A percentile compares a stretch with the other conserved stretches of the same genome.
Evolutionary conservation across 2,888 invertebrate genomes (phyloP).

Genomic region (Epirrhoe alternata): DNA sequence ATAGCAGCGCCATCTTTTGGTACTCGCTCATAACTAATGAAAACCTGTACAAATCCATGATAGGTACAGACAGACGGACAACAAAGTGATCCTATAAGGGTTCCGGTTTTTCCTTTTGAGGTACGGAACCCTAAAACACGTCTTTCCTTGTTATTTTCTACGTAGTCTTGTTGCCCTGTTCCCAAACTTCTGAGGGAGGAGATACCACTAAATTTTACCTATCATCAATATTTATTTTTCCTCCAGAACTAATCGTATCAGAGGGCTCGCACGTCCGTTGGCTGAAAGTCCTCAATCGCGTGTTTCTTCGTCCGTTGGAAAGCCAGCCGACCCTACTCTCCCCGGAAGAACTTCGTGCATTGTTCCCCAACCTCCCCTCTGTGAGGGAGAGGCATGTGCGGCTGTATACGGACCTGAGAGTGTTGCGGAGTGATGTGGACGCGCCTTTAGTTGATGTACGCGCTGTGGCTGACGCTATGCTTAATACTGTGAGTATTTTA

Average conservation of each 20-base stretch:
- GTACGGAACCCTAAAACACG: too few species aligned
- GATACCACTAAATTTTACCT: too few species aligned
- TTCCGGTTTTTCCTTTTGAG: too few species aligned
- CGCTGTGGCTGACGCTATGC: slow-evolving; percentile 71
- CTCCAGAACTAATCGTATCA: slow-evolving; percentile 90
- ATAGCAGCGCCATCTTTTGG: too few species aligned
- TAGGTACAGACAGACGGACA: too few species aligned
- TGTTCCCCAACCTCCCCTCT: slow-evolving; percentile 94
- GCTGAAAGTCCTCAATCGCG: slow-evolving; percentile 92
- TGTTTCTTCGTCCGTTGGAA: slow-evolving; percentile 93
- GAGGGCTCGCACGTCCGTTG: slow-evolving; percentile 95
- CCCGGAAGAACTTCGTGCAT: slow-evolving; percentile 89
- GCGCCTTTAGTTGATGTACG: slow-evolving; percentile 64
- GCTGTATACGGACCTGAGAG: slow-evolving; percentile 67
- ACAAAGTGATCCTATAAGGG: too few species aligned
- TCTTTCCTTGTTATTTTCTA: too few species aligned
- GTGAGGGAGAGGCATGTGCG: slow-evolving; percentile 85
- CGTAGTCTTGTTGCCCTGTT: too few species aligned
- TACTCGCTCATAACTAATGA: too few species aligned
- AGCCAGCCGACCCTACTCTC: slow-evolving; percentile 87
- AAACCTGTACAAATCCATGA: too few species aligned
- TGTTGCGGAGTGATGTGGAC: slow-evolving; percentile 52
- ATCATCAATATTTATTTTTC: too few species aligned
- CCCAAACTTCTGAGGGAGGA: too few species aligned
- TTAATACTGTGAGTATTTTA: slow-evolving; percentile 64